Evolutionary conservation across 2,888 invertebrate genomes (phyloP), one percentile per base, ranked within the genome.

Genomic region (Xestia rhomboidea): DNA sequence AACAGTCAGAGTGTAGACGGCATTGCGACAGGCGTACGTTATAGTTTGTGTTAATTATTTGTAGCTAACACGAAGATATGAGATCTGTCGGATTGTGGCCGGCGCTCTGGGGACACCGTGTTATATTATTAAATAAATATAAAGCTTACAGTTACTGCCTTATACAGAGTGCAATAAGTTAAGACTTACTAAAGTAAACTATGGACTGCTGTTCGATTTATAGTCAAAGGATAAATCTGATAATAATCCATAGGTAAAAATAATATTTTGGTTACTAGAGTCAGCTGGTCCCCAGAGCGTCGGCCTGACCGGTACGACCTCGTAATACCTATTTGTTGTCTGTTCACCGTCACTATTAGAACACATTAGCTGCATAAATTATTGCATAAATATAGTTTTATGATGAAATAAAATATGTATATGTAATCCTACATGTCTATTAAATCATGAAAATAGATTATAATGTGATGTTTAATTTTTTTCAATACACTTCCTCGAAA

Each of bases 351-450:
- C 96, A 95, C 96, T 92, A 92, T 93, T 95, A 95, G 95, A 90
- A 93, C 94, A 96, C 96, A 92, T 94, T 96, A 96, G 96, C 94
- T 94, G 94, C 93, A 90, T 95, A 95, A 95, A 95, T 94, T 95
- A 94, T 94, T 94, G 94, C 96, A 95, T 95, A 92, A 94, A 95
- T 96, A 96, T 96, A 96, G 96, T 96, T 96, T 96, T 95, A 96
- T 96, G 95, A 95, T 94, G 95, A 95, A 92, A 95, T 95, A 93
- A 93, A 96, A 95, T 96, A 96, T 96, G 96, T 96, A 96, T 95
- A 96, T 96, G 96, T 96, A 96, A 96, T 96, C 96, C 96, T 96
- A 96, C 96, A 95, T 96, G 96, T 96, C 96, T 96, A 96, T 96
- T 96, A 96, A 96, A 96, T 96, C 94, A 94, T 95, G 95, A 96